Evolutionary conservation across 2,888 invertebrate species (phyloP).

Genomic region (Tetropium fuscum): DNA sequence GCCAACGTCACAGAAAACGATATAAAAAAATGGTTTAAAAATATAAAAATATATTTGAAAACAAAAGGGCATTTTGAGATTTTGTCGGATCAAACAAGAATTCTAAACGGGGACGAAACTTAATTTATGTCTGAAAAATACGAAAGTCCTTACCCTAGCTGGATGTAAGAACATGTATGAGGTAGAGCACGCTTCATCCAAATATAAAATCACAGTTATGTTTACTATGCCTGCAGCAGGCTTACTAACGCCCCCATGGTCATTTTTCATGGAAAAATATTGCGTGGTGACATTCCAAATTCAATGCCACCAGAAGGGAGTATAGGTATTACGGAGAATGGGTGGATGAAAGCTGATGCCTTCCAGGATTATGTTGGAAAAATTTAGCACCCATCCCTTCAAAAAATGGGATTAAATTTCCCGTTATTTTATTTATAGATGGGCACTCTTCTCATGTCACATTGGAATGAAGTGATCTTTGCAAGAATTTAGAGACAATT

Average conservation of each 20-base stretch:
- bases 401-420: neutral
- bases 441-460: neutral
- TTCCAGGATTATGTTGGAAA: neutral
- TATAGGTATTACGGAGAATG: neutral
- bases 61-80: no score
- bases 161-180: neutral
- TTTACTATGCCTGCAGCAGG: constrained; percentile 7
- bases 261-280: neutral
- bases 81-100: no score
- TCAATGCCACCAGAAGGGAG: neutral
- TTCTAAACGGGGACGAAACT: no score
- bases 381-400: neutral
- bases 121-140: no score
- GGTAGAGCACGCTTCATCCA: constrained; percentile 6
- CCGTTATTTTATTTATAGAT: neutral
- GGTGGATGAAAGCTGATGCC: neutral
- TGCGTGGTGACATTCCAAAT: neutral
- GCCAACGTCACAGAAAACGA: no score
- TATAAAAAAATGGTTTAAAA: no score
- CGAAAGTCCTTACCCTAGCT: neutral
- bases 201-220: constrained; percentile 8
- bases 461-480: neutral
- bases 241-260: constrained; percentile 3
- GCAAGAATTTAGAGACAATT: neutral
- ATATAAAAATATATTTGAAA: no score